Evolutionary conservation across 2,113 vertebrate species (phyloP), one percentile per base, ranked within the genome.

Genomic region (Sporophila hypoxantha): DNA sequence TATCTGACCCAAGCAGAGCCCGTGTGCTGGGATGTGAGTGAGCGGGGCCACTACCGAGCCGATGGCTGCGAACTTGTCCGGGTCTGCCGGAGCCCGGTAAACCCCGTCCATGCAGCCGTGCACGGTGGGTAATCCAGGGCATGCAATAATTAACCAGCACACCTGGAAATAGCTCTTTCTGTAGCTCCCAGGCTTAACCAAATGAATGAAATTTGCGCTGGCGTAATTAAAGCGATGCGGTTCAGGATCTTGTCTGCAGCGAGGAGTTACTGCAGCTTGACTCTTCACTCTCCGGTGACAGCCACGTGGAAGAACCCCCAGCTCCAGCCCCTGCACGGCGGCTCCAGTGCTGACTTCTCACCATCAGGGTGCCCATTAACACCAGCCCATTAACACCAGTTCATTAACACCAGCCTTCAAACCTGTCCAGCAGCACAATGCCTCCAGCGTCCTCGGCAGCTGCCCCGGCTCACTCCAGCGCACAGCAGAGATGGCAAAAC

Each of bases 121-220:
- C 26, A 27, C 1, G 5, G n/a, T 34, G 60, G 37, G 20, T 79
- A 50, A 83, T 22, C 11, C 78, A 81, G 81, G 30, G 30, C 62
- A 39, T 1, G 2, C 1, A 14, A 27, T 74, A 79, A 93, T 89
- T 90, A 73, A 82, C 17, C 42, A 37, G 68, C 30, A 6, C 68
- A 66, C 82, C 82, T 92, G 91, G 85, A 87, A 93, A 89, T 3
- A 55, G 87, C 68, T 89, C 76, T 80, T 89, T 92, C 79, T 92
- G 85, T 93, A 92, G 91, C 87, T 94, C 56, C 82, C 87, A 93
- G 94, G 91, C 85, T 92, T 89, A 92, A 85, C 79, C 76, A 82
- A 94, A 92, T 27, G 89, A 92, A 74, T 15, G 55, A 87, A 92
- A 85, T 89, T 90, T 59, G 87, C 42, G 7, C 82, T n/a, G 76